Conservation (phyloP, 2,888 invertebrate species). For the Cheilosia variabilis region DNA sequence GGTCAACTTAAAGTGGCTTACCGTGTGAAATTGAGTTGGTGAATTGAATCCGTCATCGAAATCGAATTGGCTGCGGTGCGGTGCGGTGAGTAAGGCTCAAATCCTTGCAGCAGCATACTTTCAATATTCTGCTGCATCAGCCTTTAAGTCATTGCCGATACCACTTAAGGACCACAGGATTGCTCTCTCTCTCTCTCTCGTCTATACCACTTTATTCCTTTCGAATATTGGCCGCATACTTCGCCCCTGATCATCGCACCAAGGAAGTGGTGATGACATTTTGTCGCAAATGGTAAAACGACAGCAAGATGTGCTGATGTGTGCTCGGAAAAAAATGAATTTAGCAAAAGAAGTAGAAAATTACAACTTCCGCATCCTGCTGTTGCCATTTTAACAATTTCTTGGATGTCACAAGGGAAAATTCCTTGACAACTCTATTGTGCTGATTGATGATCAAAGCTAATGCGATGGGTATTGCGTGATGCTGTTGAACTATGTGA, state of each 20-base stretch:
- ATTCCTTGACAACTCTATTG: slow-evolving; percentile 47
- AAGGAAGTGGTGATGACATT: slow-evolving; percentile 58
- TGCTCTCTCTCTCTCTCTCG: background rate
- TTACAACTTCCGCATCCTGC: slow-evolving; percentile 65
- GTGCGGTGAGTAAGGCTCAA: slow-evolving; percentile 26
- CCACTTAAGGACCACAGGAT: slow-evolving; percentile 48
- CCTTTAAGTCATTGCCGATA: slow-evolving; percentile 54
- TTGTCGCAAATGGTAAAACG: slow-evolving; percentile 32
- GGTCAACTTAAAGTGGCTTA: slow-evolving; percentile 62
- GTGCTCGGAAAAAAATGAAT: slow-evolving; percentile 29
- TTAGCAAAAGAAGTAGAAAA: slow-evolving; percentile 48
- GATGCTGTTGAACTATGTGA: background rate
- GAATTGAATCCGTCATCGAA: slow-evolving; percentile 69
- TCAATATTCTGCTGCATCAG: slow-evolving; percentile 51
- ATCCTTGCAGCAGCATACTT: slow-evolving; percentile 42
- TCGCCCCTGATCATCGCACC: slow-evolving; percentile 7
- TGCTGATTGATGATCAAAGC: slow-evolving; percentile 63
- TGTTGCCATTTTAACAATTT: slow-evolving; percentile 63
- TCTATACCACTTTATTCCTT: background rate
- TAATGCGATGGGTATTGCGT: slow-evolving; percentile 22
- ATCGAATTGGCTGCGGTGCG: slow-evolving; percentile 38
- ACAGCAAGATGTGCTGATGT: slow-evolving; percentile 55
- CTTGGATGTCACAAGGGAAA: slow-evolving; percentile 45
- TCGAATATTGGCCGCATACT: slow-evolving; percentile 4
- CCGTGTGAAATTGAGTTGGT: slow-evolving; percentile 50